Percentiles rank a stretch among this genome's conserved stretches.
Evolutionary conservation across 2,888 invertebrate genomes (phyloP).

Genomic region (Aspidiotus destructor): DNA sequence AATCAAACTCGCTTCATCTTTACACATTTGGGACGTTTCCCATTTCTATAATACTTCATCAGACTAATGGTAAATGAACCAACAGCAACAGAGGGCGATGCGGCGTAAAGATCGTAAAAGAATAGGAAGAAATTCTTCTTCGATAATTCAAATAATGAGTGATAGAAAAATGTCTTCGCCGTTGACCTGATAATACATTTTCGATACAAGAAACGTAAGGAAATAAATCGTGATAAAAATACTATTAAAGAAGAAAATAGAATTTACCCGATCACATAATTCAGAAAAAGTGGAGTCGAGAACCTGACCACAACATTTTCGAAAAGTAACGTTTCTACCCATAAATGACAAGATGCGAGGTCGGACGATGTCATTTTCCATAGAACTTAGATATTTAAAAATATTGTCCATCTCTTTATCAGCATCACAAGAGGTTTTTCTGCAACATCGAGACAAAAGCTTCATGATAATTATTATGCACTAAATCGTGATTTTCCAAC

Average conservation of each 20-base stretch:
- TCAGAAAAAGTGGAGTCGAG: conserved; percentile 81
- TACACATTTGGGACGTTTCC: no score
- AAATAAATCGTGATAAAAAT: background rate
- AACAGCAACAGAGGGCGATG: no score
- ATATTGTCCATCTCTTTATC: conserved; percentile 61
- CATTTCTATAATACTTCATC: no score
- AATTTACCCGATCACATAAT: conserved; percentile 71
- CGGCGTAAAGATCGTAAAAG: no score
- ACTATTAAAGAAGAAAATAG: background rate
- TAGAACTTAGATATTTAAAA: conserved; percentile 77
- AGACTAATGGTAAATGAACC: no score
- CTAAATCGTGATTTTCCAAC: background rate
- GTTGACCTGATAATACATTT: no score
- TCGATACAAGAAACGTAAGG: background rate
- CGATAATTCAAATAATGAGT: no score
- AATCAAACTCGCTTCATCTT: no score
- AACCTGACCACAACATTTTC: conserved; percentile 83
- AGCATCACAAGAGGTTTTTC: conserved; percentile 55
- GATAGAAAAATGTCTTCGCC: no score
- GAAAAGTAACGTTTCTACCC: conserved; percentile 78
- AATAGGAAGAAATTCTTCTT: no score
- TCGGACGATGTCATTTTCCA: conserved; percentile 81
- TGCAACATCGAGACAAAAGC: conserved; percentile 40
- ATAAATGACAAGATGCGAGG: conserved; percentile 77
- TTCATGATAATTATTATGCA: conserved; percentile 7